Evolutionary conservation across 2,797 vertebrate species (phyloP).

Genomic region (Eulemur albifrons): DNA sequence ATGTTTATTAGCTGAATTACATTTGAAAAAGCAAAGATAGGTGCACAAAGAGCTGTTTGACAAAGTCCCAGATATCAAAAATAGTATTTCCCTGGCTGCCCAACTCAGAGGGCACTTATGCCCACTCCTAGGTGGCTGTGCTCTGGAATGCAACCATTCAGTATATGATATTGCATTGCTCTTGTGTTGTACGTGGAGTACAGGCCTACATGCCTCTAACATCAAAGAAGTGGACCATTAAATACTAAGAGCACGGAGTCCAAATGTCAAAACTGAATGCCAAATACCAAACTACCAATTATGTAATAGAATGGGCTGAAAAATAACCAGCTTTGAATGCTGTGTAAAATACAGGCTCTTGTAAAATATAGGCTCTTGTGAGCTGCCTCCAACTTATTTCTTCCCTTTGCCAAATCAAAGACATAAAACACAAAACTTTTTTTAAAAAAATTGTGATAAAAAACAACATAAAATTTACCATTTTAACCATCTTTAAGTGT

Average conservation of each 20-base stretch:
- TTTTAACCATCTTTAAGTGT: background rate
- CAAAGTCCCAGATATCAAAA: conserved; percentile 62
- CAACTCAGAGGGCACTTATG: background rate
- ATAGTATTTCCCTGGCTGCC: background rate
- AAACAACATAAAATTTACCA: background rate
- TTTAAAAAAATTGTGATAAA: background rate
- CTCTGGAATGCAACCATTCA: background rate
- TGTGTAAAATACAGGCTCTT: background rate
- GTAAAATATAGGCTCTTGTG: background rate
- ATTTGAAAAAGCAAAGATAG: conserved; percentile 76
- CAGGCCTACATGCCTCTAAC: background rate
- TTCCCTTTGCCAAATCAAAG: background rate
- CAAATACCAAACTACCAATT: background rate
- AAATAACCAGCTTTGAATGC: conserved; percentile 17
- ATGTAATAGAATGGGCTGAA: background rate
- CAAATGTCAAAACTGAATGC: background rate
- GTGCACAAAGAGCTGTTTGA: conserved; percentile 76
- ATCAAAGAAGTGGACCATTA: background rate
- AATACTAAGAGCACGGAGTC: background rate
- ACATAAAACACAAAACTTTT: background rate
- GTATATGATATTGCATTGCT: background rate
- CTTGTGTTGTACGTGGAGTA: background rate
- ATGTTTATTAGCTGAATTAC: conserved; percentile 83
- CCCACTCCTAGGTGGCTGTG: background rate
- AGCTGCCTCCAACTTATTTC: conserved; percentile 18